Evolutionary conservation across 2,797 vertebrate species (phyloP), one percentile per base, ranked within the genome.

Genomic region (Centroberyx gerrardi): DNA sequence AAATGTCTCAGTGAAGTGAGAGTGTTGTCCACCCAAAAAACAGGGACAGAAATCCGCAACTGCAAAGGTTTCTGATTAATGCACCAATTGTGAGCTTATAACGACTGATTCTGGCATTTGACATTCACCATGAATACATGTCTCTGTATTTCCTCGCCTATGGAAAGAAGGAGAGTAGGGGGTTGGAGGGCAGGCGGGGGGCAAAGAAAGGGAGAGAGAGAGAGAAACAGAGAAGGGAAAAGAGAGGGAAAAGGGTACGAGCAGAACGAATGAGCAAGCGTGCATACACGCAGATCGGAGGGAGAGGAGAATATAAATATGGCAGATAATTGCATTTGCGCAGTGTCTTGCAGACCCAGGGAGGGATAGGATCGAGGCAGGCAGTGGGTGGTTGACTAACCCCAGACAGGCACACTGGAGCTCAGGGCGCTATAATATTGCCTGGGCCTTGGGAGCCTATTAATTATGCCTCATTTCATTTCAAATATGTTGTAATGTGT

Each of bases 391-490:
- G 87, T 52, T 79, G 83, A 88, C 74, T 82, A 79, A 84, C 71
- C 75, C 51, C 65, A 84, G 86, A 90, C 72, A 74, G 63, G 65
- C 63, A 73, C 71, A 64, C 53, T 46, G 65, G 61, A 74, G 78
- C 68, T 84, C 62, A 33, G 56, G 73, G 76, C 76, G 68, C 67
- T 84, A 55, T 76, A 64, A 78, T 76, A 76, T 73, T 77, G 74
- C 65, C 64, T 38, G 29, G 64, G 56, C 70, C 68, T 49, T 42
- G 74, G 77, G 31, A 90, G 76, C 27, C 75, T 85, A 90, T 86
- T 83, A 91, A 91, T 89, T 87, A 85, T 71, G 72, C 60, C 78
- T 86, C 49, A 86, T 85, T 85, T 88, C 6, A 88, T 88, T 91
- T 88, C 52, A 85, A 74, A 86, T 83, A 75, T 65, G 55, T 18